Base-by-base conservation (phyloP, 2,888 invertebrate species). In the Lochmaea crataegi region DNA sequence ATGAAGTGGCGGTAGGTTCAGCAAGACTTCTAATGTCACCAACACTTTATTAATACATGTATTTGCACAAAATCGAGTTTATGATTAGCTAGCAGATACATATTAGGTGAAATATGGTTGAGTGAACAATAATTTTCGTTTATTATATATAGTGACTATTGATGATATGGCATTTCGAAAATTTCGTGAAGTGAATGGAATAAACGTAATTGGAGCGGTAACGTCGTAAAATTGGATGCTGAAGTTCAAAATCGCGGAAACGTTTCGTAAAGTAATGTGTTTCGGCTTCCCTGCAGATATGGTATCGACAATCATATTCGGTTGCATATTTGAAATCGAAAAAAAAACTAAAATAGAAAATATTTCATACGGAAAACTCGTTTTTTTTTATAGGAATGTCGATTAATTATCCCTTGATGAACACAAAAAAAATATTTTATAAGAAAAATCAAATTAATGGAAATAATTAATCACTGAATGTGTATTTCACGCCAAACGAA, bases 201-300 rank as follows among this genome's bases (percentile, higher is more conserved):
- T 51, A 51, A 51, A 16, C 18, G 53, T 18, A 53, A 53, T 53
- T 53, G 53, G 16, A 53, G 9, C 53, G 18, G 18, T 53, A 53
- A 53, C 51, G n/a, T 16, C 16, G 16, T 18, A 53, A 53, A 53
- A 53, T 53, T 53, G 53, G 16, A 53, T 53, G 53, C 53, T 53
- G 16, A 16, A n/a, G 51, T 7, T 51, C 16, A 51, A 53, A 16
- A 9, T 53, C 9, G 16, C 5, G 53, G 53, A 18, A 53, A 53
- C 16, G 51, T 51, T 51, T 51, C 51, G n/a, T 16, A n/a, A 51
- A n/a, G 51, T 51, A 51, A 53, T 53, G 9, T 53, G 16, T 53
- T 48, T 53, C 16, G 16, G 9, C 18, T 53, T 53, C 53, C 16
- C 16, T 16, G 16, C 53, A 53, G 53, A 53, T 16, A 53, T 16